Evolutionary conservation across 1,140 invertebrate species (phyloP).

Genomic region (Scaptomyza hsui): DNA sequence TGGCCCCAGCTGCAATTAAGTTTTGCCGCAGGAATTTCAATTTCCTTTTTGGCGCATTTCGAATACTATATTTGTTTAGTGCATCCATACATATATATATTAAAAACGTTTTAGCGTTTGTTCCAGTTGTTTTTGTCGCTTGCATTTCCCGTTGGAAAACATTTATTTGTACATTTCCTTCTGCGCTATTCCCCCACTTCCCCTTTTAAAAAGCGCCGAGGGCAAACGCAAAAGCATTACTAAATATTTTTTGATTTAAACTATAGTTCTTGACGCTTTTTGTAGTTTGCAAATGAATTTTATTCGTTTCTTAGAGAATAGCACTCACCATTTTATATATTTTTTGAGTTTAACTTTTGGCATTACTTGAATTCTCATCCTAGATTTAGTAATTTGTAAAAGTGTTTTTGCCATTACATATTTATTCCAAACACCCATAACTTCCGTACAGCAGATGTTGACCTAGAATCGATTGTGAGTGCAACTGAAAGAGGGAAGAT

Average conservation of each 20-base stretch:
- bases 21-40: slow-evolving; percentile 19
- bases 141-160: slow-evolving; percentile 75
- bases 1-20: slow-evolving; percentile 26
- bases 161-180: slow-evolving; percentile 77
- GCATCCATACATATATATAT: slow-evolving; percentile 7
- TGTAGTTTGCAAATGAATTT: background rate
- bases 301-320: too few relatives aligned
- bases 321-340: too few relatives aligned
- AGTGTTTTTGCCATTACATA: too few relatives aligned
- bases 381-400: too few relatives aligned
- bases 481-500: slow-evolving; percentile 53
- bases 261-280: slow-evolving; percentile 11
- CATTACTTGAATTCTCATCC: too few relatives aligned
- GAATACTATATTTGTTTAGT: slow-evolving; percentile 5
- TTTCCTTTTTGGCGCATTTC: slow-evolving; percentile 1
- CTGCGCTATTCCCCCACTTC: slow-evolving; percentile 71
- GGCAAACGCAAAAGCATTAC: slow-evolving; percentile 29
- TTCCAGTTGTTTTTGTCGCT: slow-evolving; percentile 56
- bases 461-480: slow-evolving; percentile 57
- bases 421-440: slow-evolving; percentile 13
- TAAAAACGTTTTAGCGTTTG: slow-evolving; percentile 63
- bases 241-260: slow-evolving; percentile 67
- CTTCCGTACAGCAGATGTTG: slow-evolving; percentile 27
- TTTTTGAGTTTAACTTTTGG: too few relatives aligned
- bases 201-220: slow-evolving; percentile 44